Evolutionary conservation across 2,797 vertebrate species (phyloP), one percentile per base, ranked within the genome.

Genomic region (Esox masquinongy): DNA sequence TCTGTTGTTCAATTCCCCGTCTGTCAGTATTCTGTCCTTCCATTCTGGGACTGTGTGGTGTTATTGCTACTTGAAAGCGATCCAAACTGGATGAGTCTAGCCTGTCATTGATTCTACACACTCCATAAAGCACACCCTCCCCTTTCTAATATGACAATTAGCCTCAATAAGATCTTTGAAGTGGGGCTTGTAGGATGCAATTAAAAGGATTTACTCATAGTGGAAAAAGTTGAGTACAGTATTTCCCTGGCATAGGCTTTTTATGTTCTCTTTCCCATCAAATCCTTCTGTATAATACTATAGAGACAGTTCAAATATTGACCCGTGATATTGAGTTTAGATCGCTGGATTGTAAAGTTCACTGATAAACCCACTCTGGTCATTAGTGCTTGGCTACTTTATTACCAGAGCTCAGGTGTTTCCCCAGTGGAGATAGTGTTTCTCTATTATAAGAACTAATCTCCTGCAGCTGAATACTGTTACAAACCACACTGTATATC

Each of bases 101-200:
- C 86, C 87, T 87, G 79, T 77, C 83, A 89, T 85, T 87, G 83
- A 88, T 88, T 89, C 73, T 66, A 26, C 81, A 85, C 89, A 84
- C 82, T 78, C 79, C 84, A 85, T 88, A 81, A 91, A 87, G 80
- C 85, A 81, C 80, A 79, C 73, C 81, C 68, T 75, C 76, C 67
- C 79, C 75, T 79, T 68, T 67, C 82, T 85, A 72, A 79, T 81
- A 73, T 83, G 79, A 82, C 79, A 87, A 89, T 89, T 86, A 88
- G 69, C 80, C 82, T 49, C 50, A 61, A 73, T 53, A 66, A 88
- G 90, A 90, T 82, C 83, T 83, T 83, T 75, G 43, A 68, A 75
- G 77, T 77, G 75, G 85, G 73, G 85, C 88, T 85, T 85, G 87
- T 72, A 78, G 75, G 31, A 79, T 82, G 74, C 85, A 76, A 87